Percentiles rank a stretch among this genome's conserved stretches.
Evolutionary conservation across 1,140 invertebrate genomes (phyloP).

Genomic region (Panagrolaimus sp.): DNA sequence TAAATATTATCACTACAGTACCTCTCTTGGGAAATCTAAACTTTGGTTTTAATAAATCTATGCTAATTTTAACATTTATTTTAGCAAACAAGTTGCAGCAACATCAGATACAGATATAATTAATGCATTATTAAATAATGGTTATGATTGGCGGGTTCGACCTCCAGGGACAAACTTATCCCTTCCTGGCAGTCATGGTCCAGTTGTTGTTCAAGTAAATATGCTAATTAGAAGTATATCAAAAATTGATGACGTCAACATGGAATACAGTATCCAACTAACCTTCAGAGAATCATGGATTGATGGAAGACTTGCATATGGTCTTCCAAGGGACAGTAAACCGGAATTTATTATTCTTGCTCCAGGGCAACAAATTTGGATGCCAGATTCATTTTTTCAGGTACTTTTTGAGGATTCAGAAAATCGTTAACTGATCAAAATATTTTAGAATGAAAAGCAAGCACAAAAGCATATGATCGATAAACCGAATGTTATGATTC

Average conservation of each 20-base stretch:
- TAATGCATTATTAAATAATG: constrained; percentile 50
- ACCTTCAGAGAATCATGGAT: constrained; percentile 92
- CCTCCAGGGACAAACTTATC: constrained; percentile 55
- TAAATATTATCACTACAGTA: too few species aligned
- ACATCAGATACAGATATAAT: constrained; percentile 57
- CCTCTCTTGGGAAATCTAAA: too few species aligned
- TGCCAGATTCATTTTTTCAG: constrained; percentile 59
- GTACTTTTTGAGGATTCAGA: constrained; percentile 15
- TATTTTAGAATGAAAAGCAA: constrained; percentile 96
- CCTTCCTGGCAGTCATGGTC: constrained; percentile 63
- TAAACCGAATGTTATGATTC: constrained; percentile 71
- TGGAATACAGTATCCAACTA: constrained; percentile 71
- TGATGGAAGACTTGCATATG: constrained; percentile 81
- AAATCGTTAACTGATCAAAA: constrained; percentile 61
- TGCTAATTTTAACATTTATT: neutral
- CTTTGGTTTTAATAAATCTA: too few species aligned
- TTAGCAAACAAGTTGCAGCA: constrained; percentile 4
- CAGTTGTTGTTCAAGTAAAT: constrained; percentile 69
- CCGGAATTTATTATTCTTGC: constrained; percentile 57
- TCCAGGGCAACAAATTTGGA: constrained; percentile 59
- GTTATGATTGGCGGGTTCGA: constrained; percentile 57
- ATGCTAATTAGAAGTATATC: constrained; percentile 89
- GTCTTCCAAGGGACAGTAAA: constrained; percentile 46
- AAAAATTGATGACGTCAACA: constrained; percentile 97
- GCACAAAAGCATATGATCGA: constrained; percentile 89